These are phyloP conservation scores for Tridacna crocea DNA, from an alignment of 2,888 invertebrate species.

Conservation along the genomic window DNA sequence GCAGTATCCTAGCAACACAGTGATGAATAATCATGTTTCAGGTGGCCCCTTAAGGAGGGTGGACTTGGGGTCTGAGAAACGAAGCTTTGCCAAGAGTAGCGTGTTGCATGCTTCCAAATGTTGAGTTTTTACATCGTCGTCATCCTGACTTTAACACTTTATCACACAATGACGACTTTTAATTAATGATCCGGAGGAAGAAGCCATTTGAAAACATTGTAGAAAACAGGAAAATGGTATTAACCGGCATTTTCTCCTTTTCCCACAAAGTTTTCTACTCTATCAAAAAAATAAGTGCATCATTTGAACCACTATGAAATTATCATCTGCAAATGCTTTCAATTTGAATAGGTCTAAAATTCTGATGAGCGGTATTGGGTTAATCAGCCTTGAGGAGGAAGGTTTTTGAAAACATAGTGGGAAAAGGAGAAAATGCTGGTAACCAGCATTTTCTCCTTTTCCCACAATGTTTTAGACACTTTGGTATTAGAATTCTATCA, in stretches of 20 bases:
- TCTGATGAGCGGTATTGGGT: too few species aligned
- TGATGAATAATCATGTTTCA: background rate
- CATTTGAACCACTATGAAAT: background rate
- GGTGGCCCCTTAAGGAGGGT: conserved; percentile 48
- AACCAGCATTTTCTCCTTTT: background rate
- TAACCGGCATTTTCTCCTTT: background rate
- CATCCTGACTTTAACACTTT: background rate
- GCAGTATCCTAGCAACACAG: conserved; percentile 14
- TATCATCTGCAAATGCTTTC: background rate
- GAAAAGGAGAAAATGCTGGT: background rate
- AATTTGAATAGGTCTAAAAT: background rate
- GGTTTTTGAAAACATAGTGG: background rate
- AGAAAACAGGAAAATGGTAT: background rate
- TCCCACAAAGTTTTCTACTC: background rate
- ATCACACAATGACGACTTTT: background rate
- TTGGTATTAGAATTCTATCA: too few species aligned
- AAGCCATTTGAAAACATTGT: too few species aligned
- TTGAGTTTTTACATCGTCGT: conserved; percentile 38
- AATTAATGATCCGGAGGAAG: background rate
- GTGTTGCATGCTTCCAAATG: conserved; percentile 73
- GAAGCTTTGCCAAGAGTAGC: conserved; percentile 52
- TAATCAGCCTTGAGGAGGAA: background rate
- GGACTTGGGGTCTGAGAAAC: conserved; percentile 58
- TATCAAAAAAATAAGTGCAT: too few species aligned
- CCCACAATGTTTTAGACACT: background rate